These are phyloP conservation scores for Diadema setosum DNA, from an alignment of 35 echinoderm and acorn worm genomes.

Conservation along the genomic window DNA sequence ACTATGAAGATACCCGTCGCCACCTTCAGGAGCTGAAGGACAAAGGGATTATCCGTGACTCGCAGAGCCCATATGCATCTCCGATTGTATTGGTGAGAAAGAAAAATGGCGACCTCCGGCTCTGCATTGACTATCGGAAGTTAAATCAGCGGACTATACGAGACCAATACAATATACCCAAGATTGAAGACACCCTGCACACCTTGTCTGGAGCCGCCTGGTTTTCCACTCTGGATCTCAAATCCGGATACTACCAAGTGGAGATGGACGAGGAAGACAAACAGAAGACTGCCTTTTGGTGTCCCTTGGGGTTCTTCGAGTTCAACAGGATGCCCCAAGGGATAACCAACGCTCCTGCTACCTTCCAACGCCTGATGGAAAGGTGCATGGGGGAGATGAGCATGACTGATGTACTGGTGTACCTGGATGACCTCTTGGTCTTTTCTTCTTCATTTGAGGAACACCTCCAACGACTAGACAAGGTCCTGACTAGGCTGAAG, in stretches of 20 bases:
- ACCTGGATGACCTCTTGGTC: slow-evolving; percentile 58
- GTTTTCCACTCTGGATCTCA: slow-evolving; percentile 13
- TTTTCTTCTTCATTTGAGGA: slow-evolving; percentile 43
- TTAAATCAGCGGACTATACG: slow-evolving; percentile 18
- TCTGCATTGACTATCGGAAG: not conserved
- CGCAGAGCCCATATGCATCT: slow-evolving; percentile 41
- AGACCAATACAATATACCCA: slow-evolving; percentile 65
- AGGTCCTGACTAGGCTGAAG: slow-evolving; percentile 13
- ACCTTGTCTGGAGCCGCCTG: not conserved
- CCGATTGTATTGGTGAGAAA: slow-evolving; percentile 17
- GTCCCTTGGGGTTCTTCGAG: slow-evolving; percentile 61
- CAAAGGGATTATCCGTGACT: slow-evolving; percentile 54
- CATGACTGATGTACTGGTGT: slow-evolving; percentile 37
- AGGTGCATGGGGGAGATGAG: slow-evolving; percentile 31
- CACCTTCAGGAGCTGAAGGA: slow-evolving; percentile 50
- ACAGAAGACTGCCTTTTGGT: slow-evolving; percentile 63
- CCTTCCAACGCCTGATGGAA: slow-evolving; percentile 64
- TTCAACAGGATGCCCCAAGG: slow-evolving; percentile 65
- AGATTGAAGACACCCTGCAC: slow-evolving; percentile 27
- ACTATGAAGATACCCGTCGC: slow-evolving; percentile 23
- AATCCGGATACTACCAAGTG: slow-evolving; percentile 47
- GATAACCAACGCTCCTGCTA: slow-evolving; percentile 52
- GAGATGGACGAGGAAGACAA: slow-evolving; percentile 65
- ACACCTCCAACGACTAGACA: slow-evolving; percentile 16
- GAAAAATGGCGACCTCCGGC: slow-evolving; percentile 6